Conservation (phyloP, 2,797 vertebrate species). For the Falco rusticolus region DNA sequence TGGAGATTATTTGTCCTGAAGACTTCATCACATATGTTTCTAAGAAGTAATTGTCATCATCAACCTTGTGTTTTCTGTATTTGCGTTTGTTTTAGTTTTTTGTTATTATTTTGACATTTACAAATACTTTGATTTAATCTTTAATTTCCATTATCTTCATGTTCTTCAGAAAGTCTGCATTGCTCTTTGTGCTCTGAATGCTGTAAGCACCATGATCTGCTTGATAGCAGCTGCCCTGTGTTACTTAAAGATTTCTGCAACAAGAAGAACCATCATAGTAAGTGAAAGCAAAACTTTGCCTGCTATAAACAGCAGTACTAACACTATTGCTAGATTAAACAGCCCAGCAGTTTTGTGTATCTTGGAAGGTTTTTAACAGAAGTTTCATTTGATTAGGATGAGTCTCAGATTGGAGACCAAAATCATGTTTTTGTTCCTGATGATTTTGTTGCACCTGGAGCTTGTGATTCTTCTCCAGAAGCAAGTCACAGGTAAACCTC, state of each 20-base stretch:
- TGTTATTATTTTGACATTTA: background rate
- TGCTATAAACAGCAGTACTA: background rate
- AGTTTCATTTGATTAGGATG: conserved; percentile 76
- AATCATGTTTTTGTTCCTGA: conserved; percentile 76
- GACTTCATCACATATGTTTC: background rate
- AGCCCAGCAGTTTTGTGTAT: background rate
- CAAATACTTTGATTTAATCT: background rate
- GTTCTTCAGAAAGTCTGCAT: conserved; percentile 86
- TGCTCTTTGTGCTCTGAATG: conserved; percentile 85
- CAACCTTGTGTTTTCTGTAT: background rate
- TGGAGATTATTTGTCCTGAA: background rate
- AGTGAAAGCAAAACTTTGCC: conserved; percentile 23
- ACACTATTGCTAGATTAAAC: background rate
- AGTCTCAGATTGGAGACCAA: conserved; percentile 77
- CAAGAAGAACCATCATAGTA: conserved; percentile 81
- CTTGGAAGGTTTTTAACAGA: background rate
- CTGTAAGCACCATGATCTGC: conserved; percentile 85
- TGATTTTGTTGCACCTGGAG: conserved; percentile 83
- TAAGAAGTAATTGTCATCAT: background rate
- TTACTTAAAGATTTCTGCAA: conserved; percentile 82
- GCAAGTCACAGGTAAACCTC: conserved; percentile 78
- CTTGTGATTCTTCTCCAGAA: conserved; percentile 79
- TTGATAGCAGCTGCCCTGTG: conserved; percentile 81
- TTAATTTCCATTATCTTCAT: background rate
- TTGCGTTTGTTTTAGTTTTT: background rate